Evolutionary conservation across 1,140 invertebrate species (phyloP).

Genomic region (Oreohelix idahoensis): DNA sequence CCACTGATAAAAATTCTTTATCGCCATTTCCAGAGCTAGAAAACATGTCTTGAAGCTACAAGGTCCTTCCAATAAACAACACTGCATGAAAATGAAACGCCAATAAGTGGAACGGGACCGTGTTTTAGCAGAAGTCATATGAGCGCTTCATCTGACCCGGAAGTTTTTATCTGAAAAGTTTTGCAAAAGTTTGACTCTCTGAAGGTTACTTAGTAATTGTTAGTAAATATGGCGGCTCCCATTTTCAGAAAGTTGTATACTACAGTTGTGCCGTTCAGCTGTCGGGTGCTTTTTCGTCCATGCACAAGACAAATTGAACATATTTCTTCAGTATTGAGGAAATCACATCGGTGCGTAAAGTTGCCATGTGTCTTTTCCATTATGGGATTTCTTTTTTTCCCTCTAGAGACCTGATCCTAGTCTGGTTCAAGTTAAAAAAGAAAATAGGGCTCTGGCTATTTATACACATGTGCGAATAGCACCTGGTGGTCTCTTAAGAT

Average conservation of each 20-base stretch:
- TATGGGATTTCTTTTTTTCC: too few species aligned
- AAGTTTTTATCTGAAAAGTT: neutral
- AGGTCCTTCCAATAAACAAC: neutral
- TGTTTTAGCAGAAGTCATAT: conserved; percentile 23
- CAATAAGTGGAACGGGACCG: neutral
- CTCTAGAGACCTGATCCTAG: too few species aligned
- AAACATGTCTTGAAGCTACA: conserved; percentile 53
- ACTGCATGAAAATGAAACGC: neutral
- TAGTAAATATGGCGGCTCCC: neutral
- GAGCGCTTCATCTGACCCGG: neutral
- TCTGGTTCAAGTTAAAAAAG: too few species aligned
- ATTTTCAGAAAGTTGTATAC: neutral
- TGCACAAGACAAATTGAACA: neutral
- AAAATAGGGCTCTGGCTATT: too few species aligned
- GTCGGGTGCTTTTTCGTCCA: neutral
- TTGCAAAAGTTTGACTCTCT: neutral
- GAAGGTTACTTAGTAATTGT: neutral
- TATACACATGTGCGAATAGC: too few species aligned
- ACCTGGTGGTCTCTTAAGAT: too few species aligned
- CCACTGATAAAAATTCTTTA: conserved; percentile 59
- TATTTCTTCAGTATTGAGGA: neutral
- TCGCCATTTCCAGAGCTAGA: conserved; percentile 65
- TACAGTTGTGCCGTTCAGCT: neutral
- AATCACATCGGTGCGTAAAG: neutral
- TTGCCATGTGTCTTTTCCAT: too few species aligned